Evolutionary conservation across 2,113 vertebrate species (phyloP), one percentile per base, ranked within the genome.

Genomic region (Rousettus leschenaultii): DNA sequence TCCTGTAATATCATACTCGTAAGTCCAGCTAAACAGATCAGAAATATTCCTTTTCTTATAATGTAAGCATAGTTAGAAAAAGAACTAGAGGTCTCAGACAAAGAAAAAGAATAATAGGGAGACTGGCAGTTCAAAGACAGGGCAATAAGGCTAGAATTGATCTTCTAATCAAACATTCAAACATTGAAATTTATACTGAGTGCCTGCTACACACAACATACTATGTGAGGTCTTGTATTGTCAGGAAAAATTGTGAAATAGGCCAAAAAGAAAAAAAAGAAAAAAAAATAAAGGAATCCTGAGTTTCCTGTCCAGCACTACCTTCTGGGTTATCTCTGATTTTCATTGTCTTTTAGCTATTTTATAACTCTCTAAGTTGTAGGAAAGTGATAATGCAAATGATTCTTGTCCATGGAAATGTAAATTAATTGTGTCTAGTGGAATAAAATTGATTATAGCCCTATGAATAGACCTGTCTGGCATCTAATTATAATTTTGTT

Each of bases 341-440:
- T 94, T 84, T 79, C 71, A 3, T 85, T 80, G 65, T 87, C 43
- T 70, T 80, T 55, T n/a, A 35, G 75, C 30, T 93, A 21, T 77
- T 94, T 82, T 91, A 74, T 91, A 77, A 78, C 15, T 90, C 26
- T 89, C 22, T 53, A 40, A 92, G 22, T 85, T 84, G 21, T 55
- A 80, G 35, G 92, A 57, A 94, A 90, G 45, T 35, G 55, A 45
- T 88, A 85, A 77, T 53, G 73, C 38, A 94, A 91, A 83, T 78
- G 53, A 65, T 86, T 63, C 53, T 94, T 87, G 35, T 86, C 57
- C 38, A 70, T 61, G 59, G 83, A 79, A 95, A 95, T 87, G 79
- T 94, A 95, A 96, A 85, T 95, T 93, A 86, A 92, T 70, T 89
- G 57, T 93, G 19, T 68, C 74, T 92, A 71, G 26, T 61, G 33